Base-by-base conservation (phyloP, 2,113 vertebrate species). In the Semnornis frantzii region DNA sequence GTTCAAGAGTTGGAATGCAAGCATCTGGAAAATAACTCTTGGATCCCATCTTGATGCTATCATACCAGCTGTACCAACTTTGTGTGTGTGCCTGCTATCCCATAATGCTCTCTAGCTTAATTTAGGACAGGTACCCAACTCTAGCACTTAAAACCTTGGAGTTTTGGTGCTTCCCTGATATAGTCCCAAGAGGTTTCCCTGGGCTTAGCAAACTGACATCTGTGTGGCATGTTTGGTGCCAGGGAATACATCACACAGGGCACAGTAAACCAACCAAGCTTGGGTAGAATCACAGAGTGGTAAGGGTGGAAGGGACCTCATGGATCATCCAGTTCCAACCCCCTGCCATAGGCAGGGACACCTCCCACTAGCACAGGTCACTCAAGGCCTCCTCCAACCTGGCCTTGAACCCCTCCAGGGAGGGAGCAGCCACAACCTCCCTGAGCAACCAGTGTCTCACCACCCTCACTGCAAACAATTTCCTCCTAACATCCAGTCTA, bases 241-340 rank as follows among this genome's bases (percentile, higher is more conserved):
- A 73, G 81, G 74, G 60, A 37, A 30, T n/a, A 8, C 9, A 14
- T 16, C 0, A 0, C 2, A 0, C 14, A 8, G 59, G 54, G 30
- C 23, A n/a, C 23, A 37, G 39, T 4, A 54, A 37, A 34, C 19
- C 63, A 76, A 34, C 30, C n/a, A 4, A 27, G 27, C 62, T 81
- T 10, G 5, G 62, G 19, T 25, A 33, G 4, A 0, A 39, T 39
- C 37, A 39, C 11, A 39, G 37, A 39, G 11, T 39, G 37, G 37
- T 39, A 39, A 39, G 37, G 37, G 9, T 39, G 37, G 8, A 39
- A 39, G 37, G 37, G 37, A 39, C 37, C 37, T 39, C 37, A 39
- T 10, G 37, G 37, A 39, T 39, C 37, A 39, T 10, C 37, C 37
- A 39, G 37, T 39, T 39, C 37, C 37, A 39, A 39, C 37, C 37